phyloP scores from a whole-genome alignment of 2,113 vertebrate genomes.

The Misgurnus mizolepis region DNA sequence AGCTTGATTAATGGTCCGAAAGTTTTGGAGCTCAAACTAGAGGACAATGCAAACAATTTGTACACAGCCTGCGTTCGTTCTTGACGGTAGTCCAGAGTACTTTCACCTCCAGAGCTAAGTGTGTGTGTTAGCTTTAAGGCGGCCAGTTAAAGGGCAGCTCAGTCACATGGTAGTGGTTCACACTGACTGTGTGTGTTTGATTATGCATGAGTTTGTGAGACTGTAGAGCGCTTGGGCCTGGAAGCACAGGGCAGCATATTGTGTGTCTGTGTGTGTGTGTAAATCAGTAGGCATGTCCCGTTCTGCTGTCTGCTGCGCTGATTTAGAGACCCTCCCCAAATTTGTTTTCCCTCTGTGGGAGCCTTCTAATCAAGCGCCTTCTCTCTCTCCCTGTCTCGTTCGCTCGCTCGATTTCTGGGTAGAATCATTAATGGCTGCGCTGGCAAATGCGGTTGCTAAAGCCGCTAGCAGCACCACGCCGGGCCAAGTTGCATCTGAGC shows the following conservation, averaged over 20 bases:
- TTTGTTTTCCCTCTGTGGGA: conserved; percentile 44
- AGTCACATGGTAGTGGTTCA: conserved; percentile 40
- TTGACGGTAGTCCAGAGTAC: conserved; percentile 12
- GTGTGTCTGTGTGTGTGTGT: conserved; percentile 40
- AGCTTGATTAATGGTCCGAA: conserved; percentile 23
- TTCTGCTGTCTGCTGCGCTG: conserved; percentile 46
- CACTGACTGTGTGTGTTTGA: conserved; percentile 38
- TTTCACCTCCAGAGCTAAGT: conserved; percentile 24
- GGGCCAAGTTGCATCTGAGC: conserved; percentile 26
- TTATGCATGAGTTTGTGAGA: conserved; percentile 44
- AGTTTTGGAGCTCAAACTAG: conserved; percentile 15
- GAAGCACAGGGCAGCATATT: conserved; percentile 15
- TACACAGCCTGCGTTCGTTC: conserved; percentile 15
- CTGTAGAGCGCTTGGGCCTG: conserved; percentile 4
- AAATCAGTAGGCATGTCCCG: conserved; percentile 47
- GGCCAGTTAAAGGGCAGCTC: conserved; percentile 34
- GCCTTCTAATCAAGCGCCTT: conserved; percentile 41
- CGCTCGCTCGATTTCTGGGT: not conserved
- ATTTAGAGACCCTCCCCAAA: conserved; percentile 49
- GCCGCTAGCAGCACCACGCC: not conserved
- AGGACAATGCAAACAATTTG: conserved; percentile 8
- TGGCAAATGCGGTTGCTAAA: conserved; percentile 6
- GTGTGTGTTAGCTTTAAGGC: conserved; percentile 34
- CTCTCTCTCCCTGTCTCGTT: not conserved
- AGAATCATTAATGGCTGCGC: conserved; percentile 42